Evolutionary conservation across 2,113 vertebrate species (phyloP), one percentile per base, ranked within the genome.

Genomic region (Vulpes lagopus): DNA sequence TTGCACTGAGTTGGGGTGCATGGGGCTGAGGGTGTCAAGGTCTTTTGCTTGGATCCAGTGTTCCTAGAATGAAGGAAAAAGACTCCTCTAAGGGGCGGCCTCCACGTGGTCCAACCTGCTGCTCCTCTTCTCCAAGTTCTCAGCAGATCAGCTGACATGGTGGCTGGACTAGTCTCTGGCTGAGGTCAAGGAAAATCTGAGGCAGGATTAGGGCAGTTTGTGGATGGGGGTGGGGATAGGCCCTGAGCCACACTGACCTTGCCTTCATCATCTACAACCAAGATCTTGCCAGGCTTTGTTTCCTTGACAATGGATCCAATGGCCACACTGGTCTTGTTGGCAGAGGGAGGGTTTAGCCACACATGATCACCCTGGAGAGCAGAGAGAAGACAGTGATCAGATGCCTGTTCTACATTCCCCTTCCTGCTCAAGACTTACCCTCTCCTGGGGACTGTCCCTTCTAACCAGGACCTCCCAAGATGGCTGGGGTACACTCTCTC

Each of bases 221-320:
- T 3, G 30, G 59, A 6, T 30, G 16, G 20, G n/a, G 6, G 0
- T 51, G 32, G 9, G 27, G 11, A 27, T 9, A 8, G 27, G 8
- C 1, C 2, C 27, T 5, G 11, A 57, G 60, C 1, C 0, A n/a
- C 80, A 89, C 99, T 93, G 98, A 99, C 99, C 99, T 99, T 99
- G 98, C 99, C 99, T 97, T 99, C 99, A 51, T 99, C 99, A 62
- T 99, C 99, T 49, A 99, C 98, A 93, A 99, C 98, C 97, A 99
- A 98, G 49, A 99, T 97, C 89, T 99, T 99, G 89, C 99, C 99
- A 0, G 98, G 99, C 60, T 99, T 99, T 5, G 99, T 98, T 53
- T 99, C 98, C 84, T 98, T 99, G 89, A 99, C 98, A 96, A 99
- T 97, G 11, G 99, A 99, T 25, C 99, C 99, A 0, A 99, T 99